Percentiles rank a stretch among this genome's conserved stretches.
Conservation (phyloP, 2,888 invertebrate species). For the Eledona agricola region DNA sequence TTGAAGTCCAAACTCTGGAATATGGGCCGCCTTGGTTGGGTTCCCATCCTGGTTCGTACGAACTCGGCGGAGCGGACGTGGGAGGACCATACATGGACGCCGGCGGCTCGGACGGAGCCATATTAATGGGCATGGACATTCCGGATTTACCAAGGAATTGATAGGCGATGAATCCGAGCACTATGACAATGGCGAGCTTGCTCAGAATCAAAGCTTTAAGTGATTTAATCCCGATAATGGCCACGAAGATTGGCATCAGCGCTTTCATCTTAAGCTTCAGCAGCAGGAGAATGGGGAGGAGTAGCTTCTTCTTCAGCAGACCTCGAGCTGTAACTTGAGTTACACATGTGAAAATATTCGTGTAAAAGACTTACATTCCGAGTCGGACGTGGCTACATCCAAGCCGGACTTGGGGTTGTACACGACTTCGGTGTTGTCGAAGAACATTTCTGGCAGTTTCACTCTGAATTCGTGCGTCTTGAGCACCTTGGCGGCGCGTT, state of each 20-base stretch:
- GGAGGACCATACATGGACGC: slow-evolving; percentile 73
- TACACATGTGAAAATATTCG: not conserved
- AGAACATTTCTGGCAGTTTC: slow-evolving; percentile 76
- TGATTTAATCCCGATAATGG: slow-evolving; percentile 82
- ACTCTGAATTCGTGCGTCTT: slow-evolving; percentile 79
- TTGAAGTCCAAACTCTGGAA: slow-evolving; percentile 77
- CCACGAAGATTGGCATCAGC: slow-evolving; percentile 82
- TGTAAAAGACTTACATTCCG: slow-evolving; percentile 69
- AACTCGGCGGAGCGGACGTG: slow-evolving; percentile 71
- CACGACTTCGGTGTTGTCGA: slow-evolving; percentile 72
- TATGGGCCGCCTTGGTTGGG: slow-evolving; percentile 79
- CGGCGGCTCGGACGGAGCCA: slow-evolving; percentile 66
- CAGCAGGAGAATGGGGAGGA: slow-evolving; percentile 79
- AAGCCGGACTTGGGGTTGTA: slow-evolving; percentile 74
- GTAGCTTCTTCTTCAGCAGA: slow-evolving; percentile 82
- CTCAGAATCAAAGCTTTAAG: slow-evolving; percentile 85
- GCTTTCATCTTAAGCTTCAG: slow-evolving; percentile 86
- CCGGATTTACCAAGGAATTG: slow-evolving; percentile 83
- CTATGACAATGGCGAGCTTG: slow-evolving; percentile 82
- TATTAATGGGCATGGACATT: slow-evolving; percentile 73
- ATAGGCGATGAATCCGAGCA: slow-evolving; percentile 82
- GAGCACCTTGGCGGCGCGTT: slow-evolving; percentile 75
- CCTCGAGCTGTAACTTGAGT: slow-evolving; percentile 70
- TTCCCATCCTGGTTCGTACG: slow-evolving; percentile 79
- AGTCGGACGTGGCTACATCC: slow-evolving; percentile 69